Percentiles rank a stretch among this genome's conserved stretches.
Conservation (phyloP, 2,113 vertebrate genomes). For the Rhinichthys klamathensis region DNA sequence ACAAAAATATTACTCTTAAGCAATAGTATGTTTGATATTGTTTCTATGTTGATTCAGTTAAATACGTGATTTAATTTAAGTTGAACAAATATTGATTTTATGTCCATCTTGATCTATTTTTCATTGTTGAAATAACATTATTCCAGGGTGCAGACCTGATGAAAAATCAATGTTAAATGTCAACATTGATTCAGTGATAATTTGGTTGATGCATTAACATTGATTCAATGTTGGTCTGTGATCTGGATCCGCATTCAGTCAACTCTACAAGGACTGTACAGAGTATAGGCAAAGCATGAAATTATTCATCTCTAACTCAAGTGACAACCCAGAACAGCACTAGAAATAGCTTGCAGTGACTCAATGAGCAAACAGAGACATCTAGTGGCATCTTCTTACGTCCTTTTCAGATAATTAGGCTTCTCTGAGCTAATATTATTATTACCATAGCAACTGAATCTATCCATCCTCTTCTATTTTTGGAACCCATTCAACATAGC, state of each 20-base stretch:
- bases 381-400: conserved; percentile 54
- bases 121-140: too few species aligned
- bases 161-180: too few species aligned
- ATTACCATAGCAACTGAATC: conserved; percentile 60
- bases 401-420: not conserved
- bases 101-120: too few species aligned
- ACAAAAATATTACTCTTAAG: too few species aligned
- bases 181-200: too few species aligned
- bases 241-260: not conserved
- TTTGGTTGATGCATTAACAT: too few species aligned
- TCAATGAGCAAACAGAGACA: conserved; percentile 61
- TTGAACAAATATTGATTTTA: too few species aligned
- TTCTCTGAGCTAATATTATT: conserved; percentile 40
- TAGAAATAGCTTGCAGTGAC: not conserved
- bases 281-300: not conserved
- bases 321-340: not conserved
- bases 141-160: too few species aligned
- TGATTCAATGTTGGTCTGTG: too few species aligned
- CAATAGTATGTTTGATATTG: too few species aligned
- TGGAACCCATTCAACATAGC: not conserved
- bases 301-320: not conserved
- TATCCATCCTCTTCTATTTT: conserved; percentile 43
- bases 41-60: too few species aligned
- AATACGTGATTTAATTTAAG: too few species aligned
- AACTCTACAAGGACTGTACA: not conserved